phyloP scores from a whole-genome alignment of 2,797 vertebrate species.

The Lagocephalus sceleratus region DNA sequence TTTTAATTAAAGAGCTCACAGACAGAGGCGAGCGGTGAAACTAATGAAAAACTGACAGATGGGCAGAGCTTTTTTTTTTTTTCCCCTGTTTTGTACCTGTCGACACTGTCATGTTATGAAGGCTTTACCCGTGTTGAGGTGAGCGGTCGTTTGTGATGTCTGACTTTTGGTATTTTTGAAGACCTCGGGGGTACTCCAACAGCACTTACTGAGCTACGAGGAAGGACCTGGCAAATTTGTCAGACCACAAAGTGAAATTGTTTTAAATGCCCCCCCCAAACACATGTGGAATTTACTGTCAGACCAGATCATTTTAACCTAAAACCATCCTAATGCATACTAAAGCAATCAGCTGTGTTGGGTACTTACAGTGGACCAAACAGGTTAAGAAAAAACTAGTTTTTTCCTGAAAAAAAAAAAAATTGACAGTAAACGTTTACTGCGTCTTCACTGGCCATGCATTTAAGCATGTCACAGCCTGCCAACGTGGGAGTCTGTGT shows the following conservation, averaged over 20 bases:
- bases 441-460: background rate
- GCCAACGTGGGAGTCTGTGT: background rate
- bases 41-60: constrained; percentile 20
- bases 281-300: too few species aligned
- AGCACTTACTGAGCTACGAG: background rate
- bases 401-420: background rate
- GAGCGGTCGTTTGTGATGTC: constrained; percentile 20
- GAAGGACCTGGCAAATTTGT: constrained; percentile 32
- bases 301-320: too few species aligned
- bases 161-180: constrained; percentile 35
- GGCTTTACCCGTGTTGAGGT: constrained; percentile 33
- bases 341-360: too few species aligned
- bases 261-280: background rate
- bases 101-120: constrained; percentile 21
- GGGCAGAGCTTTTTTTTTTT: background rate
- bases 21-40: constrained; percentile 20
- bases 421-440: background rate
- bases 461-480: constrained; percentile 9
- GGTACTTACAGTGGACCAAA: background rate
- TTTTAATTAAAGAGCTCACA: constrained; percentile 19
- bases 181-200: constrained; percentile 49
- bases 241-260: constrained; percentile 7
- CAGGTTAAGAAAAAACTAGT: background rate
- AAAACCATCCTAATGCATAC: too few species aligned
- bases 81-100: constrained; percentile 9